phyloP scores from a whole-genome alignment of 2,888 invertebrate species.

The Microplitis manilae region DNA sequence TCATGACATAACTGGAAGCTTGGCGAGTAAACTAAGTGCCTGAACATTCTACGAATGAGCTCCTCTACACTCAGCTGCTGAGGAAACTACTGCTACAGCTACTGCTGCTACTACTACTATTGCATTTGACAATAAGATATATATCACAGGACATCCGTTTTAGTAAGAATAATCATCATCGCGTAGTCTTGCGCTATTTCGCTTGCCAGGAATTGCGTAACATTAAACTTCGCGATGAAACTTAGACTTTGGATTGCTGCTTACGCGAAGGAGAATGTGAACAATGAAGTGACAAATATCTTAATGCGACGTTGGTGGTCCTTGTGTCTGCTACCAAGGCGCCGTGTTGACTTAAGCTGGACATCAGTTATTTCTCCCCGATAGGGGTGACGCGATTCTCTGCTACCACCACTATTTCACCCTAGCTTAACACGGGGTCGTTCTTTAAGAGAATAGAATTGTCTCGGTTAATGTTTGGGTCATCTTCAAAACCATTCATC shows the following conservation, averaged over 20 bases:
- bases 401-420: not conserved
- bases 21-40: conserved; percentile 29
- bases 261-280: conserved; percentile 48
- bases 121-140: conserved; percentile 42
- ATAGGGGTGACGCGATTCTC: conserved; percentile 25
- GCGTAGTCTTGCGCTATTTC: conserved; percentile 45
- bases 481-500: conserved; percentile 34
- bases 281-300: conserved; percentile 71
- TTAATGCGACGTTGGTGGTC: conserved; percentile 50
- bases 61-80: not conserved
- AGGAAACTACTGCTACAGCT: conserved; percentile 12
- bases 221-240: conserved; percentile 67
- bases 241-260: conserved; percentile 55
- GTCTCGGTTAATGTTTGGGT: conserved; percentile 18
- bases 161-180: conserved; percentile 53
- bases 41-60: conserved; percentile 20
- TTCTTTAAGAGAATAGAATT: conserved; percentile 27
- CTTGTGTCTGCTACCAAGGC: conserved; percentile 38
- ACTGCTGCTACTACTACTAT: not conserved
- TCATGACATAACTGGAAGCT: conserved; percentile 23
- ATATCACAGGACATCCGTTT: conserved; percentile 49
- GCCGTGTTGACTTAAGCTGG: conserved; percentile 62
- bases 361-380: conserved; percentile 58
- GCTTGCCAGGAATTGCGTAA: conserved; percentile 66
- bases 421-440: not conserved